Percentiles rank a stretch among this genome's conserved stretches.
phyloP scores from a whole-genome alignment of 2,113 vertebrate genomes.

The Oncorhynchus clarkii region DNA sequence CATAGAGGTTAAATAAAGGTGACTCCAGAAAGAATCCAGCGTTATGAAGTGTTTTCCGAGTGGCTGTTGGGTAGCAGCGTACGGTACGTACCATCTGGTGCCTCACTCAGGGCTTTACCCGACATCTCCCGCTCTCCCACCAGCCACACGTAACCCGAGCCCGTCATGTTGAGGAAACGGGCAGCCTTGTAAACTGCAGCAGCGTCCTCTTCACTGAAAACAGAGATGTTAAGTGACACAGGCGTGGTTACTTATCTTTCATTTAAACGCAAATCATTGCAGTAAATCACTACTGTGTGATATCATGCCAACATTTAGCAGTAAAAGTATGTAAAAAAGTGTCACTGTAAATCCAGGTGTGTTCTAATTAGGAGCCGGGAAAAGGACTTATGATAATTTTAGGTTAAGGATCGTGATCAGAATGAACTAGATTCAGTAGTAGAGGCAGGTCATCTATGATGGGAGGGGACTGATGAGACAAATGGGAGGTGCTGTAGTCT shows the following conservation, averaged over 20 bases:
- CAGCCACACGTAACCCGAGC: constrained; percentile 98
- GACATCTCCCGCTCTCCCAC: constrained; percentile 98
- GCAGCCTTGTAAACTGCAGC: constrained; percentile 94
- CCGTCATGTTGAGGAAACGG: constrained; percentile 98
- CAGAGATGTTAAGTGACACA: background rate
- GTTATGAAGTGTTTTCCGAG: constrained; percentile 4
- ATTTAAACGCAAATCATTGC: too few relatives aligned
- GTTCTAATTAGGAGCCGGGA: background rate
- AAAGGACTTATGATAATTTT: background rate
- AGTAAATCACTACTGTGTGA: too few relatives aligned
- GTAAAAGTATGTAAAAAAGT: too few relatives aligned
- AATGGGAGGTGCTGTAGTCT: constrained; percentile 21
- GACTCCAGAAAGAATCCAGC: background rate
- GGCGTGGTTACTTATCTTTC: too few relatives aligned
- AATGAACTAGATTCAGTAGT: too few relatives aligned
- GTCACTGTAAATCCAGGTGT: background rate
- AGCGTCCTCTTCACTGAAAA: constrained; percentile 91
- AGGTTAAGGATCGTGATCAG: too few relatives aligned
- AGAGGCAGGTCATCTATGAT: background rate
- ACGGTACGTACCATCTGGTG: constrained; percentile 87
- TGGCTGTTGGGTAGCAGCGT: constrained; percentile 23
- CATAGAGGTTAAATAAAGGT: background rate
- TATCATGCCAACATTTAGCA: too few relatives aligned
- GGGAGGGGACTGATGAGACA: background rate
- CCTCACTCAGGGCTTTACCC: constrained; percentile 94